Percentiles rank a stretch among this genome's conserved stretches.
Evolutionary conservation across 1,140 invertebrate species (phyloP).

Genomic region (Drosophila oshimai): DNA sequence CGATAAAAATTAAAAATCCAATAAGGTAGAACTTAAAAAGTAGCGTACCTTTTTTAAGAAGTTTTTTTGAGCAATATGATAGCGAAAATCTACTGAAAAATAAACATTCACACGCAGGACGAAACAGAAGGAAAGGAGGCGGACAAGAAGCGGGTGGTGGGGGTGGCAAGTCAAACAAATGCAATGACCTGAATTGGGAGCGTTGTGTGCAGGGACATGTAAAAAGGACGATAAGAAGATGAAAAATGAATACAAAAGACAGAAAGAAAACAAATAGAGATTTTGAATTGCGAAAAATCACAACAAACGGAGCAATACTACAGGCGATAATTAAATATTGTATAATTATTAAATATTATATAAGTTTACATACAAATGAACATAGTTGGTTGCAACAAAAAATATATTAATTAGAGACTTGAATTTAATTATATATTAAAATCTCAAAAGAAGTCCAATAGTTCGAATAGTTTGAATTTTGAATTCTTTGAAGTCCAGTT

Average conservation of each 20-base stretch:
- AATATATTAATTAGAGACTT: no score
- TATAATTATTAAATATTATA: no score
- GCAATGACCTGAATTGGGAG: slow-evolving; percentile 73
- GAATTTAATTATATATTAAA: no score
- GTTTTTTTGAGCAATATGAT: slow-evolving; percentile 33
- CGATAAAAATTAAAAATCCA: slow-evolving; percentile 5
- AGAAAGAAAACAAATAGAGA: neutral
- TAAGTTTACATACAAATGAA: no score
- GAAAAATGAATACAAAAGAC: slow-evolving; percentile 3
- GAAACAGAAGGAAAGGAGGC: slow-evolving; percentile 7
- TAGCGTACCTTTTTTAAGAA: neutral
- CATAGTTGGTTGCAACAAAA: no score
- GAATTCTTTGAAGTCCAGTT: no score
- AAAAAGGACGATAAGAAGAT: slow-evolving; percentile 39
- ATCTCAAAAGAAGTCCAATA: no score
- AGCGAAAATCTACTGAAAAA: slow-evolving; percentile 53
- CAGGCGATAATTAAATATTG: neutral
- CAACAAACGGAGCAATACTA: neutral
- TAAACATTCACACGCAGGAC: slow-evolving; percentile 23
- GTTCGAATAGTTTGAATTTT: no score
- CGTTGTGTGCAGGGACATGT: slow-evolving; percentile 48
- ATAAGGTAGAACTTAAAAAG: slow-evolving; percentile 2
- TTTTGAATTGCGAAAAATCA: neutral
- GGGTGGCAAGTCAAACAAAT: slow-evolving; percentile 49
- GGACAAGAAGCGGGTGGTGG: slow-evolving; percentile 1